Conservation (phyloP, 2,113 vertebrate species). For the Aramus guarauna region DNA sequence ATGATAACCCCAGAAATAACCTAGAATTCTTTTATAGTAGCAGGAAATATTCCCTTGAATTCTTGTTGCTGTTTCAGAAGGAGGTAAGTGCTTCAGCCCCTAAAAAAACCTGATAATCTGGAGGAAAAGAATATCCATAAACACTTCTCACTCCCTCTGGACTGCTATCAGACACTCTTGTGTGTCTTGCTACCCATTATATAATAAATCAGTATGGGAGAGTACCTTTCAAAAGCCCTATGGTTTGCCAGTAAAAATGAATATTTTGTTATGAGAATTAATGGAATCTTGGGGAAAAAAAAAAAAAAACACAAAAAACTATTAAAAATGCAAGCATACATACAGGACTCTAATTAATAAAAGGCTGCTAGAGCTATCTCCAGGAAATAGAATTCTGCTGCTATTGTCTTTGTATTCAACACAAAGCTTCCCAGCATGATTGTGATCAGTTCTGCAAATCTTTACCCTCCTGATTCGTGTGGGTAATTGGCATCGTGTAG, state of each 20-base stretch:
- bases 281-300: not conserved
- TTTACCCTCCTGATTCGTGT: not conserved
- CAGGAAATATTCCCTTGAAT: not conserved
- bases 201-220: not conserved
- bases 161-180: not conserved
- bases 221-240: not conserved
- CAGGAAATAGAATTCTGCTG: not conserved
- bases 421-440: not conserved
- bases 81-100: not conserved
- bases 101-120: not conserved
- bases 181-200: not conserved
- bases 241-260: not conserved
- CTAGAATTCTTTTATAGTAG: not conserved
- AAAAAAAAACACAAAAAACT: not conserved
- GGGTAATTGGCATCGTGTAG: rapidly evolving
- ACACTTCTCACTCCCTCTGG: not conserved
- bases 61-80: not conserved
- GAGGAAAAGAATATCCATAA: not conserved
- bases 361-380: not conserved
- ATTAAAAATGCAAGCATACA: not conserved
- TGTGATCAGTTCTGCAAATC: not conserved
- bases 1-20: not conserved
- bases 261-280: not conserved
- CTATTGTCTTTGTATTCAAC: not conserved
- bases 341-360: not conserved